Evolutionary conservation across 2,797 vertebrate genomes (phyloP), one percentile per base, ranked within the genome.

Genomic region (Myioborus melanocephalus): DNA sequence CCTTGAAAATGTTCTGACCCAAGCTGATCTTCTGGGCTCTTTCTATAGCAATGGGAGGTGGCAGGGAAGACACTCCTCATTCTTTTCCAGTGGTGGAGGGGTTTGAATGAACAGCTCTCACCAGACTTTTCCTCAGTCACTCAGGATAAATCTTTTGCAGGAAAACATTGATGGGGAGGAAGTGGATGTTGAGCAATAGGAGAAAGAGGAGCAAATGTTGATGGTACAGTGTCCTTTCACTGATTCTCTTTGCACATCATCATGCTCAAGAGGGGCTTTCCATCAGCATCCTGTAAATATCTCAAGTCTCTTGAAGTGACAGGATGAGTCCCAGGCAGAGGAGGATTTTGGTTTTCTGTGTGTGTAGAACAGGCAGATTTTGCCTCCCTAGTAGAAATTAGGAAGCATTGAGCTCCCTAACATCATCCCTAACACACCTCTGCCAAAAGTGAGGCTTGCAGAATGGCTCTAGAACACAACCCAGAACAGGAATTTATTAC

Each of bases 321-420:
- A 44, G 57, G 8, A 12, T 43, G 50, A 16, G 14, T 44, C 8
- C 32, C 52, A 49, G 30, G 14, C 27, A 60, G 35, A 34, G 47
- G 30, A 41, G 39, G 47, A 46, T 39, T 76, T 76, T 60, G 22
- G 2, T 57, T 69, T 90, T 44, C 17, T 56, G 2, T 21, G 10
- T 39, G 26, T 47, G 16, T 13, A 65, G 28, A 80, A 46, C 28
- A 61, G 12, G 27, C 24, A 52, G 10, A 2, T 79, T 85, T 59
- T 69, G 19, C 20, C 23, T 69, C 30, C 13, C 9, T 34, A 22
- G 6, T 3, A 87, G 23, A 70, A 85, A 32, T 10, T 18, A 17
- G 61, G 60, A 41, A 52, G 10, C 2, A 0, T 0, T 44, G 26
- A 55, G 8, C 1, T 0, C 43, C 27, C 43, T 56, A 57, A 3